phyloP scores from a whole-genome alignment of 2,888 invertebrate genomes.

The Dioctria linearis region DNA sequence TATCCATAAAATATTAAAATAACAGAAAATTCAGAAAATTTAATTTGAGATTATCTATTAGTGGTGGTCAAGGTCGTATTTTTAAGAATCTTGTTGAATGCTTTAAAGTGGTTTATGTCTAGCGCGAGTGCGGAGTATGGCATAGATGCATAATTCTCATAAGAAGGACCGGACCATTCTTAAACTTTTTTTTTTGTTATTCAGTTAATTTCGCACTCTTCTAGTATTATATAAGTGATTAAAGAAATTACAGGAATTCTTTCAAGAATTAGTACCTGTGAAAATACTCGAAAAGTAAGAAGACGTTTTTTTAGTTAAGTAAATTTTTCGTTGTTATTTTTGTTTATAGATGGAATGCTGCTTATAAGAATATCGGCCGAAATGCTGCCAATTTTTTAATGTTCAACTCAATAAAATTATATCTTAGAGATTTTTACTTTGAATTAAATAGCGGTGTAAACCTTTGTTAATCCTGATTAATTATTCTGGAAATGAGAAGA shows the following conservation, averaged over 20 bases:
- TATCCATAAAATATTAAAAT: constrained; percentile 28
- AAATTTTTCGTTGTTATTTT: constrained; percentile 2
- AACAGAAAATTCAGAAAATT: constrained; percentile 14
- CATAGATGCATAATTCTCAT: constrained; percentile 9
- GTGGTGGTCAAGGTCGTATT: not conserved
- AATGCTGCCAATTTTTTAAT: not conserved
- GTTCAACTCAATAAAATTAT: not conserved
- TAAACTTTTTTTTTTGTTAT: too few relatives aligned
- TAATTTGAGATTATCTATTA: constrained; percentile 19
- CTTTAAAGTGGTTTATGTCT: not conserved
- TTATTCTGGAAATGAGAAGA: not conserved
- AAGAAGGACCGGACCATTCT: not conserved
- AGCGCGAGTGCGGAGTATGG: constrained; percentile 15
- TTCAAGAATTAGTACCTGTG: constrained; percentile 18
- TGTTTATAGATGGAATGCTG: not conserved
- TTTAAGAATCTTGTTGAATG: constrained; percentile 22
- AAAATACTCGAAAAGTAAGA: constrained; percentile 32
- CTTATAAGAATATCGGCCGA: not conserved
- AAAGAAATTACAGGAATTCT: not conserved
- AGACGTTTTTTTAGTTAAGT: not conserved
- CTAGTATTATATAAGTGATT: too few relatives aligned
- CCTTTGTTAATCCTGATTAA: not conserved
- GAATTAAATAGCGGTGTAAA: not conserved
- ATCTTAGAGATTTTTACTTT: not conserved
- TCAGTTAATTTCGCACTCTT: too few relatives aligned